A percentile compares a stretch with the other conserved stretches of the same genome.
Evolutionary conservation across 2,113 vertebrate genomes (phyloP).

Genomic region (Cavia porcellus): DNA sequence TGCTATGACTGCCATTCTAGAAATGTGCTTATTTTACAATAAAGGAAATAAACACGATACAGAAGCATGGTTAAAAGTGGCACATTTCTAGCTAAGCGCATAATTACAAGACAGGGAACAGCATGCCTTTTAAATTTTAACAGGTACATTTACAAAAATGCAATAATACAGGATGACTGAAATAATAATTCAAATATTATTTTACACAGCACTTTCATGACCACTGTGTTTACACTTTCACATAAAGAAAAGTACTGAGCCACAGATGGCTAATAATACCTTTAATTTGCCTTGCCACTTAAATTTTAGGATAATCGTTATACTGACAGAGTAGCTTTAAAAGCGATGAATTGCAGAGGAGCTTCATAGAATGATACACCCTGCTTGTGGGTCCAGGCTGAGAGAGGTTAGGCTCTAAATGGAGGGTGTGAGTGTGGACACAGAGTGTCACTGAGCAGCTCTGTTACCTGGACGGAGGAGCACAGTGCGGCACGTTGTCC

Average conservation of each 20-base stretch:
- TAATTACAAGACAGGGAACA: slow-evolving; percentile 55
- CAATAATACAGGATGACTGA: slow-evolving; percentile 42
- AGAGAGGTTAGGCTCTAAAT: not conserved
- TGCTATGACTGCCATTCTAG: slow-evolving; percentile 32
- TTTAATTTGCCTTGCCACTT: slow-evolving; percentile 57
- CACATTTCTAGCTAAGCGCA: slow-evolving; percentile 58
- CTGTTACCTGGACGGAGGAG: not conserved
- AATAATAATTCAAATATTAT: slow-evolving; percentile 56
- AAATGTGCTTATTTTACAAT: slow-evolving; percentile 48
- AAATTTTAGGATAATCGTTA: slow-evolving; percentile 52
- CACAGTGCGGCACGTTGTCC: not conserved
- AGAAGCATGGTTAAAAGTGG: slow-evolving; percentile 2
- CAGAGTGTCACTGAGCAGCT: not conserved
- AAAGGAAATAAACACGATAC: slow-evolving; percentile 68
- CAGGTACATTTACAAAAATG: slow-evolving; percentile 47
- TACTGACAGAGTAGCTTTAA: not conserved
- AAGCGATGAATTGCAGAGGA: slow-evolving; percentile 21
- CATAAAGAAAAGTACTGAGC: slow-evolving; percentile 33
- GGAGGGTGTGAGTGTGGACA: not conserved
- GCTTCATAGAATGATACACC: not conserved
- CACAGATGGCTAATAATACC: slow-evolving; percentile 62
- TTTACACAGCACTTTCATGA: slow-evolving; percentile 42
- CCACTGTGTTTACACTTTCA: slow-evolving; percentile 58
- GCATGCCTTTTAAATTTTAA: slow-evolving; percentile 55
- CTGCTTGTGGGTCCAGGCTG: not conserved